Percentiles rank a stretch among this genome's conserved stretches.
These are phyloP conservation scores for Scaptodrosophila lebanonensis DNA, from an alignment of 1,140 invertebrate species.

Conservation along the genomic window DNA sequence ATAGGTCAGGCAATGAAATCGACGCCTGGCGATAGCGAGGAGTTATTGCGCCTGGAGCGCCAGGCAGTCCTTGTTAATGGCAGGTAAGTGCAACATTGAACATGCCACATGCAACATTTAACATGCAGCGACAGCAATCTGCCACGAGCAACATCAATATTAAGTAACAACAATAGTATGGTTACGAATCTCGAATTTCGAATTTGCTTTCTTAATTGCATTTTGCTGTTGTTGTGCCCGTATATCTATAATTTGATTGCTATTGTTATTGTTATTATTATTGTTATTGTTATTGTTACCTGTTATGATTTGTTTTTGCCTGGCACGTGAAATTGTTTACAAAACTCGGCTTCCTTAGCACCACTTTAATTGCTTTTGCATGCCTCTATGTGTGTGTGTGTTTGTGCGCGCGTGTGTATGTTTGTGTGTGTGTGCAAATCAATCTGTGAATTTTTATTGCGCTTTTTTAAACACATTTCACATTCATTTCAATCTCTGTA, in stretches of 20 bases:
- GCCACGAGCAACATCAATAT: too few species aligned
- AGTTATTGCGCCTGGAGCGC: slow-evolving; percentile 58
- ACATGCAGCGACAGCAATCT: not conserved
- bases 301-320: not conserved
- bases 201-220: too few species aligned
- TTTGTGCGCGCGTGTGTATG: slow-evolving; percentile 7
- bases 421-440: slow-evolving; percentile 1
- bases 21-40: slow-evolving; percentile 56
- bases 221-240: slow-evolving; percentile 20
- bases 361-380: slow-evolving; percentile 25
- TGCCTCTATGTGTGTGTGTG: slow-evolving; percentile 31
- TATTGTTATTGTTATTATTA: slow-evolving; percentile 5
- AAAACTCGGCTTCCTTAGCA: slow-evolving; percentile 7
- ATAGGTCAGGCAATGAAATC: slow-evolving; percentile 74
- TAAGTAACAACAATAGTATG: too few species aligned
- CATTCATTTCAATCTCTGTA: too few species aligned
- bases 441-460: too few species aligned
- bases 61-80: slow-evolving; percentile 64
- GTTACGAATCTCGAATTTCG: too few species aligned
- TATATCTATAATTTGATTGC: too few species aligned
- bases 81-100: slow-evolving; percentile 62
- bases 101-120: slow-evolving; percentile 1
- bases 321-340: too few species aligned
- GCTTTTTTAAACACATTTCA: too few species aligned
- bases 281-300: slow-evolving; percentile 20